These are phyloP conservation scores for Lampris incognitus DNA, from an alignment of 2,113 vertebrate genomes.

Conservation along the genomic window DNA sequence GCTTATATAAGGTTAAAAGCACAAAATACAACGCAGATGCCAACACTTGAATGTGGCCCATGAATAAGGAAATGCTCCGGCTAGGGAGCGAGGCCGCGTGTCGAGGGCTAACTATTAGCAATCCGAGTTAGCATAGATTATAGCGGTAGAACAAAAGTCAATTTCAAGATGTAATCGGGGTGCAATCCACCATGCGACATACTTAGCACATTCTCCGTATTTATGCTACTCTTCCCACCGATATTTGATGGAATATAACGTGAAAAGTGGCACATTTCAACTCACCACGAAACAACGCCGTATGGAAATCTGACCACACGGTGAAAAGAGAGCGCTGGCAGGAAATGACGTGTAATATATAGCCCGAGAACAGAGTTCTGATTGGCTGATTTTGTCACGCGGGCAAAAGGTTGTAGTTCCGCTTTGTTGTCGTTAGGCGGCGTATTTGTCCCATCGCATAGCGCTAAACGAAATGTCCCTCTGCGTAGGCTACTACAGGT, in stretches of 20 bases:
- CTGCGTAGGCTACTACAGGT: constrained; percentile 27
- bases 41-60: too few relatives aligned
- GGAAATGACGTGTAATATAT: constrained; percentile 72
- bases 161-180: too few relatives aligned
- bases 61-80: too few relatives aligned
- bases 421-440: constrained; percentile 12
- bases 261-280: not conserved
- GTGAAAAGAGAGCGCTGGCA: constrained; percentile 44
- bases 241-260: not conserved
- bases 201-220: too few relatives aligned
- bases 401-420: not conserved
- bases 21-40: too few relatives aligned
- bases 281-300: constrained; percentile 92
- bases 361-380: not conserved
- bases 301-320: constrained; percentile 78
- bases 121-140: not conserved
- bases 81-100: too few relatives aligned
- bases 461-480: not conserved
- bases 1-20: too few relatives aligned
- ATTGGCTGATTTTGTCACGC: constrained; percentile 63
- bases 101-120: not conserved
- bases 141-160: too few relatives aligned
- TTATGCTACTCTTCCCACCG: accelerated
- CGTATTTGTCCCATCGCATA: not conserved
- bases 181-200: too few relatives aligned